Percentiles rank a stretch among this genome's conserved stretches.
These are phyloP conservation scores for Ylistrum balloti DNA, from an alignment of 1,140 invertebrate species.

Conservation along the genomic window DNA sequence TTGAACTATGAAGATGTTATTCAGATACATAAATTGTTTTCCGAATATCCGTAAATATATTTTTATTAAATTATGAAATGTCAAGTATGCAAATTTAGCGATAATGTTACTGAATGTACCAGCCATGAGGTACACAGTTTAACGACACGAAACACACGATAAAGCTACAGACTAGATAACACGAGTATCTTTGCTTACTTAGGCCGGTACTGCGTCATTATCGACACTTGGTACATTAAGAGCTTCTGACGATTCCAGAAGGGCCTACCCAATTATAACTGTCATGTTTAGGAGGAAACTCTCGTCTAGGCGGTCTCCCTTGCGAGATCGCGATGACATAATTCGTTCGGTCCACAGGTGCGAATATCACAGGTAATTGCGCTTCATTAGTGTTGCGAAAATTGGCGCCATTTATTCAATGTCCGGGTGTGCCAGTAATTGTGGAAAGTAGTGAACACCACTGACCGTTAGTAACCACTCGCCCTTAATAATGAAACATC, in stretches of 20 bases:
- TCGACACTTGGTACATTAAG: no score
- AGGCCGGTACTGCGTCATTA: no score
- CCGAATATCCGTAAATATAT: background rate
- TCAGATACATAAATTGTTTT: background rate
- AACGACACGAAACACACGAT: no score
- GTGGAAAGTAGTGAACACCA: background rate
- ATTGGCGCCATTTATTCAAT: constrained; percentile 28
- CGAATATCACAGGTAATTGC: constrained; percentile 6
- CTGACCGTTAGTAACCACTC: background rate
- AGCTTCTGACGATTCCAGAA: no score
- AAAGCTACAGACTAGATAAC: no score
- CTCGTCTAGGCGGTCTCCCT: background rate
- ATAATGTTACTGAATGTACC: no score
- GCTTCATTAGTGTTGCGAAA: constrained; percentile 11
- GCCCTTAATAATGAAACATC: background rate
- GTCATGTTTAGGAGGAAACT: background rate
- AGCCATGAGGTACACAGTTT: no score
- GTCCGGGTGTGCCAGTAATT: constrained; percentile 3
- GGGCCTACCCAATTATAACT: no score
- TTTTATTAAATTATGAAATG: background rate
- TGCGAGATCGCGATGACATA: background rate
- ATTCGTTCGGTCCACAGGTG: background rate
- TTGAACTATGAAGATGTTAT: background rate
- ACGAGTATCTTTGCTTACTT: no score
- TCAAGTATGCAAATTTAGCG: no score